phyloP scores from a whole-genome alignment of 1,140 invertebrate species.

The Aphaenogaster floridana region DNA sequence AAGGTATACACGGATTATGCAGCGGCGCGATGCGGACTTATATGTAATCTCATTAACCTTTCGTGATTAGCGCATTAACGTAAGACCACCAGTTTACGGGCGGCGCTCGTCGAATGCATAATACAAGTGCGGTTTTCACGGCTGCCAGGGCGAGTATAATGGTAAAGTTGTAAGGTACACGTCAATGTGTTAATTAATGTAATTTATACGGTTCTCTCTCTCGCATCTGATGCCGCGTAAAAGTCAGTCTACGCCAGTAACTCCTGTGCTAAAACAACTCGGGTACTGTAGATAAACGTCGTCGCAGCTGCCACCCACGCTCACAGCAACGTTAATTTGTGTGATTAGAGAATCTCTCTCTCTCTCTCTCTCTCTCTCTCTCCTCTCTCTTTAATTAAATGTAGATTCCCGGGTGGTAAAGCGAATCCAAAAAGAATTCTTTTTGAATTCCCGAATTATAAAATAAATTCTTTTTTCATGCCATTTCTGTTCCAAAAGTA shows the following conservation, averaged over 20 bases:
- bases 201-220: constrained; percentile 29
- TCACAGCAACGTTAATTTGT: constrained; percentile 39
- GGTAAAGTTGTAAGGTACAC: constrained; percentile 5
- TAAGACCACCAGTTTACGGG: constrained; percentile 18
- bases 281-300: neutral
- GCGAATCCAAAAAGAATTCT: too few relatives aligned
- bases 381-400: constrained; percentile 42
- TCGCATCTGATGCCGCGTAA: constrained; percentile 22
- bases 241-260: constrained; percentile 15
- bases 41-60: constrained; percentile 32
- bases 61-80: constrained; percentile 34
- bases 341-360: neutral
- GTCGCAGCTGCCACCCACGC: neutral
- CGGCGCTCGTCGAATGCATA: constrained; percentile 21
- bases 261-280: constrained; percentile 7
- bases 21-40: neutral
- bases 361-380: neutral
- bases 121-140: constrained; percentile 23
- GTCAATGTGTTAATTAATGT: constrained; percentile 43
- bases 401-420: neutral
- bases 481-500: too few relatives aligned
- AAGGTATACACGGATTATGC: neutral
- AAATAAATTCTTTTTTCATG: too few relatives aligned
- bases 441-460: too few relatives aligned
- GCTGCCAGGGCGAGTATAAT: constrained; percentile 7